phyloP scores from a whole-genome alignment of 2,797 vertebrate genomes.

The Chaetophractus vellerosus region DNA sequence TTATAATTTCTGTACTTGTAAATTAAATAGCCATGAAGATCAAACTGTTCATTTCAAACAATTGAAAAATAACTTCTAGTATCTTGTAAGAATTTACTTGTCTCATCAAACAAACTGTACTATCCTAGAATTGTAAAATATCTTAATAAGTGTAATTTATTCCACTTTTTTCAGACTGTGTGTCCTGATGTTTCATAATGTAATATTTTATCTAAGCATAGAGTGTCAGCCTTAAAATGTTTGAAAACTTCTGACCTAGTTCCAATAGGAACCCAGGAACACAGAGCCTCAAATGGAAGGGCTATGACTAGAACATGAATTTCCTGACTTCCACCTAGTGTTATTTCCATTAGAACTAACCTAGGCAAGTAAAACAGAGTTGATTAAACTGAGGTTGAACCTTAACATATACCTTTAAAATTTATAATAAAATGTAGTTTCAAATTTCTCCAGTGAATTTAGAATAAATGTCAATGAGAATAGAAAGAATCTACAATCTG shows the following conservation, averaged over 20 bases:
- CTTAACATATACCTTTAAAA: conserved; percentile 45
- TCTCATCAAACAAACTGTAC: background rate
- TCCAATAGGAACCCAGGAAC: background rate
- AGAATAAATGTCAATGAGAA: background rate
- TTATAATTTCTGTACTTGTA: conserved; percentile 15
- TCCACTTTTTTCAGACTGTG: background rate
- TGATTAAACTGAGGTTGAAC: conserved; percentile 16
- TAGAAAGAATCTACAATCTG: conserved; percentile 33
- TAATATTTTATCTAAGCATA: conserved; percentile 42
- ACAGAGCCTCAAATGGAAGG: background rate
- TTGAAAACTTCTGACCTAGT: background rate
- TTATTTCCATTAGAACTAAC: conserved; percentile 9
- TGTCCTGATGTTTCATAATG: background rate
- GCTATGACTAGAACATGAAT: conserved; percentile 18
- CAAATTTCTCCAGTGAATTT: conserved; percentile 20
- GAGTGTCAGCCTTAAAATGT: background rate
- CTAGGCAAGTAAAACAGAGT: background rate
- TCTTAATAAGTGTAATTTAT: background rate
- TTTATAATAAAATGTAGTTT: background rate
- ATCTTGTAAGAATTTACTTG: background rate
- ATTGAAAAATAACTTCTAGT: background rate
- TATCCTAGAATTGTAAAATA: conserved; percentile 18
- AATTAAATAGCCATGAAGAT: background rate
- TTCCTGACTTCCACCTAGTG: background rate
- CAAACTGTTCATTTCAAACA: background rate